Evolutionary conservation across 2,113 vertebrate genomes (phyloP), one percentile per base, ranked within the genome.

Genomic region (Lepus americanus): DNA sequence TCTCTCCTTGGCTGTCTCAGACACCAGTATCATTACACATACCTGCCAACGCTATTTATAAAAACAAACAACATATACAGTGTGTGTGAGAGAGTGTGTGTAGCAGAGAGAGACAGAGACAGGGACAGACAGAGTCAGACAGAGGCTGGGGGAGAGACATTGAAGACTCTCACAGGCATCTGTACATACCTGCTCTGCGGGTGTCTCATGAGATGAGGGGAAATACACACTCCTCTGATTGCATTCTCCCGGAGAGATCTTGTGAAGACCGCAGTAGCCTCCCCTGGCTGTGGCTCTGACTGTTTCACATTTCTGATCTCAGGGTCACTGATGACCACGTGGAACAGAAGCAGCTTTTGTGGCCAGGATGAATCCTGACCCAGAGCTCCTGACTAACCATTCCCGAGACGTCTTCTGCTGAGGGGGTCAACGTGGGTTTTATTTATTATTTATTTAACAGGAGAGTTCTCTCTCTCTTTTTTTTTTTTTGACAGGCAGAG

Each of bases 321-420:
- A 17, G 13, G 10, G 92, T 27, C 96, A 97, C 93, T 98, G 98
- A 98, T 92, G 95, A 96, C 92, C 39, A 3, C 95, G 95, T 4
- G 4, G 96, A 90, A 94, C 78, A 83, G 89, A 96, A 98, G 97
- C 96, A 96, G 97, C 97, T 98, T 97, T 98, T 98, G 98, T 97
- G 98, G 98, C 85, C 84, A 93, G 95, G 97, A 94, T 94, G 96
- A 97, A 96, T 97, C 97, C 96, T 96, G 96, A n/a, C 44, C 72
- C 79, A 94, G 95, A 96, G 94, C n/a, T 76, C 33, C 20, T 59
- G 89, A 80, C 87, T 97, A 67, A 89, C 94, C 72, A 49, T 86
- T 94, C 82, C 94, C 73, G 97, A 97, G 97, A 97, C n/a, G 23
- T 92, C 17, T 31, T 96, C 90, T 94, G 95, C 92, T 97, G 97